A percentile compares a stretch with the other conserved stretches of the same genome.
Conservation (phyloP, 2,797 vertebrate species). For the Psittacula echo region DNA sequence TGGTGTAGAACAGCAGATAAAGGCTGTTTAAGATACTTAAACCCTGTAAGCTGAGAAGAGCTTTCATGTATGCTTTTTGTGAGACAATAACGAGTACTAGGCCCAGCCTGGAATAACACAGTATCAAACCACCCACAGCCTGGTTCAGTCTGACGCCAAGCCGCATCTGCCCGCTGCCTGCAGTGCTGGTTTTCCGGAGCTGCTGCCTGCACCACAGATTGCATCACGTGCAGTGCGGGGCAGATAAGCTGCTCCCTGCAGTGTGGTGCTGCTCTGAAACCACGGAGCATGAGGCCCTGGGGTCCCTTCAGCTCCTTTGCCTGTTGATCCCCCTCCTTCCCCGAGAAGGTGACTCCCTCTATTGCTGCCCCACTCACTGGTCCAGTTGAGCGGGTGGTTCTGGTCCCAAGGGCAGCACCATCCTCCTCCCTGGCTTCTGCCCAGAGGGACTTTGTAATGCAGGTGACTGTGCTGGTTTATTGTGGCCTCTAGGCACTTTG, state of each 20-base stretch:
- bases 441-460: constrained; percentile 44
- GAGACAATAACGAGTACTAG: background rate
- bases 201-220: background rate
- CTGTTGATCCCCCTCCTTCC: background rate
- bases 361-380: background rate
- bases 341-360: background rate
- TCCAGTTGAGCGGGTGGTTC: background rate
- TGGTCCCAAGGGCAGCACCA: background rate
- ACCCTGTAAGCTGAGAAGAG: background rate
- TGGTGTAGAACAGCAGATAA: background rate
- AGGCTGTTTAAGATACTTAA: background rate
- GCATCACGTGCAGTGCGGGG: fast-evolving
- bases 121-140: background rate
- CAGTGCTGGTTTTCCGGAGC: background rate
- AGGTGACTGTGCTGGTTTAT: constrained; percentile 7
- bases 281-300: background rate
- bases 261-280: background rate
- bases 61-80: background rate
- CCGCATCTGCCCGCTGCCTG: background rate
- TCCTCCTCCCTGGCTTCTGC: background rate
- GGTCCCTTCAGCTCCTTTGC: background rate
- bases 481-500: constrained; percentile 2
- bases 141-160: background rate
- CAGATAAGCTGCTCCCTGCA: background rate
- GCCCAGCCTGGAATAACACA: background rate